A percentile compares a stretch with the other conserved stretches of the same genome.
These are phyloP conservation scores for Drosophila sulfurigaster DNA, from an alignment of 1,140 invertebrate species.

Conservation along the genomic window DNA sequence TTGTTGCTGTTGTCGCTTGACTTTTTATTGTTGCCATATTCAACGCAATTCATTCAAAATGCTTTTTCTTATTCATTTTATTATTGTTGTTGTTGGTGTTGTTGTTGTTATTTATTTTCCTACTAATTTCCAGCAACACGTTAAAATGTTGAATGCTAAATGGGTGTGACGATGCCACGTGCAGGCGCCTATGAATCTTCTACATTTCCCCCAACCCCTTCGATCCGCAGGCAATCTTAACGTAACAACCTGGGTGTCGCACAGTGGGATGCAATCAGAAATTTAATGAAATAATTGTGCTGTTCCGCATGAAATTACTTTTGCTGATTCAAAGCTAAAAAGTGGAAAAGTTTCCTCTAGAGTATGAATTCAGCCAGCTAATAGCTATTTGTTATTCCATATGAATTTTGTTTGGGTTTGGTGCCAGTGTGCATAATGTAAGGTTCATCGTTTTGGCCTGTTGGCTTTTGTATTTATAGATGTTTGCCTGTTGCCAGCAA, in stretches of 20 bases:
- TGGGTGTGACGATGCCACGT: conserved; percentile 74
- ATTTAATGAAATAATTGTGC: conserved; percentile 11
- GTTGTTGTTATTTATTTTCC: conserved; percentile 58
- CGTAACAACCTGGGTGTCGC: conserved; percentile 30
- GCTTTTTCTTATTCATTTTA: conserved; percentile 11
- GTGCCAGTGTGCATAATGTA: conserved; percentile 18
- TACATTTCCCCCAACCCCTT: neutral
- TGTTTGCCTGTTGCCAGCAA: conserved; percentile 22
- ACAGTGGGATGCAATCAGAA: conserved; percentile 20
- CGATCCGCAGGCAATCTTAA: neutral
- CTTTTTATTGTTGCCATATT: conserved; percentile 71
- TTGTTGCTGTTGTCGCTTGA: conserved; percentile 9
- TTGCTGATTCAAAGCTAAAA: neutral
- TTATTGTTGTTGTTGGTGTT: neutral
- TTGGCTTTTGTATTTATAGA: conserved; percentile 7
- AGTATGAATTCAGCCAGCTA: neutral
- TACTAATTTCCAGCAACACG: conserved; percentile 60
- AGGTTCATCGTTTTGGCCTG: conserved; percentile 13
- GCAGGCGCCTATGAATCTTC: conserved; percentile 41
- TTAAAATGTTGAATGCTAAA: conserved; percentile 58
- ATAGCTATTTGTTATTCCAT: neutral
- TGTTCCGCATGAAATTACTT: neutral
- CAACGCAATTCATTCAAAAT: conserved; percentile 63
- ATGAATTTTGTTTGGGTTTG: neutral
- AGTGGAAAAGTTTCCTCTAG: neutral